Evolutionary conservation across 2,888 invertebrate species (phyloP).

Genomic region (Hylaea fasciaria): DNA sequence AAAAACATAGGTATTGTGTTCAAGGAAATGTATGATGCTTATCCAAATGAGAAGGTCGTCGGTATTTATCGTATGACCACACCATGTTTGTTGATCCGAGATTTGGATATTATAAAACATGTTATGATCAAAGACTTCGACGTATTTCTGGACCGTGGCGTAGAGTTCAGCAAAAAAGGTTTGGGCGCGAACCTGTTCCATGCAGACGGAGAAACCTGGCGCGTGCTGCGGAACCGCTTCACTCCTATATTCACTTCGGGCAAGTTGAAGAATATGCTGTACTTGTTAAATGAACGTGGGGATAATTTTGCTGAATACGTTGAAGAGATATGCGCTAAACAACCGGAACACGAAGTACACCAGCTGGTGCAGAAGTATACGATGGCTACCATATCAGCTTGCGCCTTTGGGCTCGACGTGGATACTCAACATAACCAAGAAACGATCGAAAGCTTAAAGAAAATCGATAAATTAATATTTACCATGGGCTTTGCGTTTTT

Average conservation of each 20-base stretch:
- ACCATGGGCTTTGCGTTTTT: slow-evolving; percentile 39
- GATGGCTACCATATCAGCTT: slow-evolving; percentile 54
- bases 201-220: slow-evolving; percentile 61
- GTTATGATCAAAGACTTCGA: slow-evolving; percentile 65
- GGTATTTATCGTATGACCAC: slow-evolving; percentile 59
- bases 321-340: slow-evolving; percentile 23
- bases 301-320: slow-evolving; percentile 53
- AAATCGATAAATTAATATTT: slow-evolving; percentile 42
- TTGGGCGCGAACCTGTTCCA: slow-evolving; percentile 62
- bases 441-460: slow-evolving; percentile 23
- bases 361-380: slow-evolving; percentile 54
- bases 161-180: slow-evolving; percentile 57
- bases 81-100: slow-evolving; percentile 57
- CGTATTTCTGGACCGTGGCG: slow-evolving; percentile 55
- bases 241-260: slow-evolving; percentile 66
- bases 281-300: slow-evolving; percentile 55
- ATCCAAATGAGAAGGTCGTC: slow-evolving; percentile 59
- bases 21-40: slow-evolving; percentile 53
- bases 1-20: slow-evolving; percentile 45
- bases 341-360: slow-evolving; percentile 49
- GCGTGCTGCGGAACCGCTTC: slow-evolving; percentile 55
- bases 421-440: slow-evolving; percentile 43
- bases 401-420: slow-evolving; percentile 58
- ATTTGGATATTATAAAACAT: slow-evolving; percentile 60
- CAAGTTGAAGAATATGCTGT: slow-evolving; percentile 65